phyloP scores from a whole-genome alignment of 2,888 invertebrate genomes.

The Phanerotoma sp. region DNA sequence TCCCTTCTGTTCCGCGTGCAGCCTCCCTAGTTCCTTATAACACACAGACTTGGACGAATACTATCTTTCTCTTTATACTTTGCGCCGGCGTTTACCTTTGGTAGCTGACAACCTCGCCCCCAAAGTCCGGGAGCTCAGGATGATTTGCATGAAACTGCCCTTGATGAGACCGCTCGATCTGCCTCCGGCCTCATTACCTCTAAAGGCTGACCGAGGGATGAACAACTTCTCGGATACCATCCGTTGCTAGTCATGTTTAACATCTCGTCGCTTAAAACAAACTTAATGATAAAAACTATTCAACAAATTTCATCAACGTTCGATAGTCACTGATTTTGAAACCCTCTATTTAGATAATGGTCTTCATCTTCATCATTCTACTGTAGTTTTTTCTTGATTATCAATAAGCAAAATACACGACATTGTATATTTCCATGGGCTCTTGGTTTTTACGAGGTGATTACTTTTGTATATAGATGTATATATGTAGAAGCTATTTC shows the following conservation, averaged over 20 bases:
- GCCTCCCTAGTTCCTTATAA: conserved; percentile 9
- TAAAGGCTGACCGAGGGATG: background rate
- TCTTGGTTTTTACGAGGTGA: too few relatives aligned
- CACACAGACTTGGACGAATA: background rate
- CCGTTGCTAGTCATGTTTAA: conserved; percentile 19
- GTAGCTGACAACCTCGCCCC: conserved; percentile 28
- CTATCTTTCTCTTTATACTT: conserved; percentile 20
- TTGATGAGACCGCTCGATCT: conserved; percentile 38
- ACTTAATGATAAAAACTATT: background rate
- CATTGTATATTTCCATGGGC: too few relatives aligned
- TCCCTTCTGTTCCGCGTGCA: conserved; percentile 29
- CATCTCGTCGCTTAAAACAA: background rate
- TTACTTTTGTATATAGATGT: too few relatives aligned
- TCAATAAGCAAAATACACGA: too few relatives aligned
- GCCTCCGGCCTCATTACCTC: conserved; percentile 43
- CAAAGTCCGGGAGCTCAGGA: conserved; percentile 27
- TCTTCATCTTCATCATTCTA: background rate
- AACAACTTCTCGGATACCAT: conserved; percentile 26
- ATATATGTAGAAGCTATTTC: conserved; percentile 4
- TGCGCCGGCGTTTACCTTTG: conserved; percentile 28
- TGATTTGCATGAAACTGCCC: conserved; percentile 46
- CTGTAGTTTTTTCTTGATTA: background rate
- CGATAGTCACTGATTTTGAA: background rate
- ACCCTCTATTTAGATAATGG: conserved; percentile 7
- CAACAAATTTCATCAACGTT: background rate